Conservation (phyloP, 2,113 vertebrate genomes). For the Menidia beryllina region DNA sequence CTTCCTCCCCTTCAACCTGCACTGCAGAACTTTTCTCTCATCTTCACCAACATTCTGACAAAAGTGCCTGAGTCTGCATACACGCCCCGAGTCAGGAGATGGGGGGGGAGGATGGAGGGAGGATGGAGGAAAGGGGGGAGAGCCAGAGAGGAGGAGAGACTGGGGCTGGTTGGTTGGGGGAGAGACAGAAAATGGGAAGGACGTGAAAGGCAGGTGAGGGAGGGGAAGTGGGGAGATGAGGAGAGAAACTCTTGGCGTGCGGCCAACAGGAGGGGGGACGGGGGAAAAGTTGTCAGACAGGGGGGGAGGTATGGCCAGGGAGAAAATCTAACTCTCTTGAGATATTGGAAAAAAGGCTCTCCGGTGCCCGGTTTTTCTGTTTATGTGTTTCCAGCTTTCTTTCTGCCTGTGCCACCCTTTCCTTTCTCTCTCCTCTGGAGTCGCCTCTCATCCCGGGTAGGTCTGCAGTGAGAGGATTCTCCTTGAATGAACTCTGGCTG, state of each 20-base stretch:
- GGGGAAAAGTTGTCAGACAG: constrained; percentile 76
- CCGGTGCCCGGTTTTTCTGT: constrained; percentile 26
- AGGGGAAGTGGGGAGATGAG: constrained; percentile 21
- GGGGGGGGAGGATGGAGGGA: constrained; percentile 27
- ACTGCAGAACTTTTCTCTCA: constrained; percentile 82
- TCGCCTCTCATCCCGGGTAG: constrained; percentile 55
- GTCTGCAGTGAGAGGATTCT: constrained; percentile 74
- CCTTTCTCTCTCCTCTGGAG: constrained; percentile 35
- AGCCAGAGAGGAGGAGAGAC: constrained; percentile 24
- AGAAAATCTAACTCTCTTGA: constrained; percentile 44
- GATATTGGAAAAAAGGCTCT: constrained; percentile 31
- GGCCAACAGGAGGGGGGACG: constrained; percentile 60
- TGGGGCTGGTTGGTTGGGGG: constrained; percentile 25
- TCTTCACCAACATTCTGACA: constrained; percentile 71
- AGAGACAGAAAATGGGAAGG: constrained; percentile 25
- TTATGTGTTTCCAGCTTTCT: constrained; percentile 24
- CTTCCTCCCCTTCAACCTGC: constrained; percentile 69
- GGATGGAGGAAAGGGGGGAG: constrained; percentile 32
- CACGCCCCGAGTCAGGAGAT: constrained; percentile 59
- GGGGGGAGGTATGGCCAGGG: constrained; percentile 52
- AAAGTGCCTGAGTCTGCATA: constrained; percentile 78
- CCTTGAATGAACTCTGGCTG: constrained; percentile 79
- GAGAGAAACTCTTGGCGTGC: constrained; percentile 54
- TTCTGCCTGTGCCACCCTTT: constrained; percentile 13
- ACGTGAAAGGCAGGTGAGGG: constrained; percentile 21